Evolutionary conservation across 1,140 invertebrate genomes (phyloP), one percentile per base, ranked within the genome.

Genomic region (Rhyzopertha dominica): DNA sequence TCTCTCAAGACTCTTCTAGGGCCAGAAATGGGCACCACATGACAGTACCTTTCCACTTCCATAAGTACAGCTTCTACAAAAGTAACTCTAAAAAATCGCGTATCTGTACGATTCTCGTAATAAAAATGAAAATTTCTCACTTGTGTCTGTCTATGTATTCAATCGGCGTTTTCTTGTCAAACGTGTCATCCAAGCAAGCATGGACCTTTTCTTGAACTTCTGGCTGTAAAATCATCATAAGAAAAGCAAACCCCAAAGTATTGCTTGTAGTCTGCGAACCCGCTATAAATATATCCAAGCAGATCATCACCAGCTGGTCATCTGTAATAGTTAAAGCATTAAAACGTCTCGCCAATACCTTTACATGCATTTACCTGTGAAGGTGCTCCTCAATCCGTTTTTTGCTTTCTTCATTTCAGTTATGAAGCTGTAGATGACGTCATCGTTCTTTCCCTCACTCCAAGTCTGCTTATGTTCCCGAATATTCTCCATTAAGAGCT

Each of bases 211-310:
- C 75, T 57, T 92, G 89, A 1, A 90, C 77, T 13, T 87, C 74
- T n/a, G 83, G 87, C 59, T 86, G 75, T 26, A 82, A 63, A 1
- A 90, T 75, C 49, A 94, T 67, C 51, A 87, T 82, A 36, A 90
- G 75, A 37, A 94, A 83, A 26, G 80, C 77, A 59, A 89, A 90
- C 14, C 80, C 78, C 51, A 90, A 68, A 17, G 79, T 80, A 57
- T 88, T 89, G 16, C 76, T 80, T 0, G 87, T 88, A 0, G 87
- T 90, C 65, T 91, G 87, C 0, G 85, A 83, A 1, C 86, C 87
- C 19, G 85, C 87, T 69, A 89, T 82, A 50, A 88, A 88, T 69
- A 90, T 74, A 51, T 90, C 86, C 70, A 88, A 68, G 54, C 85
- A 87, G 28, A 85, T 77, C 0, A 84, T 82, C 29, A 88, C 62